These are phyloP conservation scores for Epinotia bilunana DNA, from an alignment of 2,888 invertebrate genomes.

Conservation along the genomic window DNA sequence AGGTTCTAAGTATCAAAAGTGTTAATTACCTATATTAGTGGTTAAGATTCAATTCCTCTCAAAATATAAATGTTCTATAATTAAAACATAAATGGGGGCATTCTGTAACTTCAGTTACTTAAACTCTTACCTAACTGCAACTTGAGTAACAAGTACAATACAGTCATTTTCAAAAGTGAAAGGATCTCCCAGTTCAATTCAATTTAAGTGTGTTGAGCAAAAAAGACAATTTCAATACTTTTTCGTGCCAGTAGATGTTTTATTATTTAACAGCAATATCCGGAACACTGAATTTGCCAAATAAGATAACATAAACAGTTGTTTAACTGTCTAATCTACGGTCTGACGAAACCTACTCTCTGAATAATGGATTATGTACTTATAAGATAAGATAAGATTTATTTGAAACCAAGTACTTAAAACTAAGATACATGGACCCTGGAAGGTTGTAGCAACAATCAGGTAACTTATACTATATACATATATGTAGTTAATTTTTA, in stretches of 20 bases:
- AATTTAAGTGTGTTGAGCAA: background rate
- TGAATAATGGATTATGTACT: background rate
- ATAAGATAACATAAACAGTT: background rate
- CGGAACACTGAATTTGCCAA: slow-evolving; percentile 4
- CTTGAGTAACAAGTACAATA: slow-evolving; percentile 30
- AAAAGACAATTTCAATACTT: background rate
- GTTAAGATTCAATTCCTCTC: background rate
- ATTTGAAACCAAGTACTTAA: too few relatives aligned
- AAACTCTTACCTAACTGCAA: slow-evolving; percentile 33
- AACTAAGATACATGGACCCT: too few relatives aligned
- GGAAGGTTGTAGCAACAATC: too few relatives aligned
- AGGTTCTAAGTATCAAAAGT: background rate
- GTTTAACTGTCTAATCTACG: background rate
- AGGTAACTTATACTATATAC: too few relatives aligned
- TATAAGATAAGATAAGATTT: too few relatives aligned
- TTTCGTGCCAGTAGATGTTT: background rate
- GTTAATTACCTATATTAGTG: background rate
- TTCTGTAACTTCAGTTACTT: slow-evolving; percentile 33
- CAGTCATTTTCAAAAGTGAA: slow-evolving; percentile 36
- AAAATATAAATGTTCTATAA: background rate
- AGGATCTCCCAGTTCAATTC: slow-evolving; percentile 8
- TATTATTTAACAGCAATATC: background rate
- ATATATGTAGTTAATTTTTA: too few relatives aligned
- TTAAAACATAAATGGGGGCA: slow-evolving; percentile 5
- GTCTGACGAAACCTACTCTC: background rate